phyloP scores from a whole-genome alignment of 2,113 vertebrate genomes.

The Manacus vitellinus region DNA sequence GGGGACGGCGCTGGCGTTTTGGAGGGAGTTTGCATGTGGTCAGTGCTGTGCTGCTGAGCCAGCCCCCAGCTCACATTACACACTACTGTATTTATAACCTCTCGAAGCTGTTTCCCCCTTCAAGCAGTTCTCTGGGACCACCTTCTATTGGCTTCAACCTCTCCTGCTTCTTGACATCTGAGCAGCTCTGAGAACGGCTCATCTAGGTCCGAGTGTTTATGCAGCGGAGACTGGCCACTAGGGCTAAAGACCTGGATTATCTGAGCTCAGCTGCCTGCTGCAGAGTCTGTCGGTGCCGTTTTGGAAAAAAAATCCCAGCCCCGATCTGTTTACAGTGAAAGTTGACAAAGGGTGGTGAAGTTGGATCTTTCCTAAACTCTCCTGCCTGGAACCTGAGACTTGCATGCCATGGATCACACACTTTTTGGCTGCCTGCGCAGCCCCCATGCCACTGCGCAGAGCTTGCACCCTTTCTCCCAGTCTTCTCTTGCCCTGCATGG shows the following conservation, averaged over 20 bases:
- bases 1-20: conserved; percentile 74
- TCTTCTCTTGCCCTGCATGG: conserved; percentile 91
- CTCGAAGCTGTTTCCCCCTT: conserved; percentile 85
- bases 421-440: conserved; percentile 97
- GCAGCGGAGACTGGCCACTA: conserved; percentile 80
- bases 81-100: conserved; percentile 96
- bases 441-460: conserved; percentile 90
- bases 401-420: conserved; percentile 94
- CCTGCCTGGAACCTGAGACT: conserved; percentile 74
- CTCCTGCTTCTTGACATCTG: conserved; percentile 83
- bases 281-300: conserved; percentile 61
- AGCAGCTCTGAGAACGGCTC: conserved; percentile 81
- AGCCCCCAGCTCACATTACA: conserved; percentile 99
- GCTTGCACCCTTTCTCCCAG: conserved; percentile 93
- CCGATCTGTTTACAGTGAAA: conserved; percentile 69
- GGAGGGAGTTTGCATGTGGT: conserved; percentile 90
- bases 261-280: conserved; percentile 59
- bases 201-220: conserved; percentile 79
- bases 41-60: conserved; percentile 89
- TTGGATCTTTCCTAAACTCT: conserved; percentile 70
- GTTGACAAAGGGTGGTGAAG: conserved; percentile 73
- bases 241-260: conserved; percentile 83
- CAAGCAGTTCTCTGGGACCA: conserved; percentile 88
- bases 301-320: conserved; percentile 41
- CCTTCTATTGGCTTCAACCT: conserved; percentile 86